Base-by-base conservation (phyloP, 2,888 invertebrate genomes). In the Mimumesa dahlbomi region DNA sequence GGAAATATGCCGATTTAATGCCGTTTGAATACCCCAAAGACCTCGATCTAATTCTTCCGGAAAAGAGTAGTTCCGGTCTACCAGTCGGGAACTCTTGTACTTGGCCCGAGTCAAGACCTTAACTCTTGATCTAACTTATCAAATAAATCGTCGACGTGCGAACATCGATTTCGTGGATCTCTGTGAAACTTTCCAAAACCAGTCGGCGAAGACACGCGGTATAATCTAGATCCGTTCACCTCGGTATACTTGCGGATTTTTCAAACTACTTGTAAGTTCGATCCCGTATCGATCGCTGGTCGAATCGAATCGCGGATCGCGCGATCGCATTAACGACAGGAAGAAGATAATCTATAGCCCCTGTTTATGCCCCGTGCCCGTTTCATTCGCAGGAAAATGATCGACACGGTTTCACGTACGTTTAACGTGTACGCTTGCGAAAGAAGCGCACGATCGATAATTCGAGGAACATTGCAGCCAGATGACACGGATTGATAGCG, bases 331-430 rank as follows among this genome's bases (percentile, higher is more conserved):
- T 83, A 84, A 82, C 67, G 80, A 84, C 84, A 80, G 85, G 85
- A 85, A 82, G 84, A 77, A 66, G 77, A 81, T 79, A 84, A 84
- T 84, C 84, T 84, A 75, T 69, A 69, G 65, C 73, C 80, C 81
- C 83, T 80, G n/a, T n/a, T n/a, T n/a, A n/a, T 79, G 77, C 25
- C 67, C 72, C 75, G 75, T 78, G 29, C 19, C 19, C 40, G 43
- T 43, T 43, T 21, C 34, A 53, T 16, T 9, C 25, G 46, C 6
- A 53, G 61, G 70, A 62, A 50, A 69, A 69, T 13, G 49, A 69
- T 69, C 70, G 38, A 46, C 49, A 2, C 42, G 31, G 56, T 70
- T 61, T 42, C 45, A 61, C 21, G 19, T 16, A 4, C 43, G 13
- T 21, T 66, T 49, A 48, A 64, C 25, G 29, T n/a, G 25, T n/a